A percentile compares a stretch with the other conserved stretches of the same genome.
Conservation (phyloP, 2,888 invertebrate genomes). For the Smittia sp. region DNA sequence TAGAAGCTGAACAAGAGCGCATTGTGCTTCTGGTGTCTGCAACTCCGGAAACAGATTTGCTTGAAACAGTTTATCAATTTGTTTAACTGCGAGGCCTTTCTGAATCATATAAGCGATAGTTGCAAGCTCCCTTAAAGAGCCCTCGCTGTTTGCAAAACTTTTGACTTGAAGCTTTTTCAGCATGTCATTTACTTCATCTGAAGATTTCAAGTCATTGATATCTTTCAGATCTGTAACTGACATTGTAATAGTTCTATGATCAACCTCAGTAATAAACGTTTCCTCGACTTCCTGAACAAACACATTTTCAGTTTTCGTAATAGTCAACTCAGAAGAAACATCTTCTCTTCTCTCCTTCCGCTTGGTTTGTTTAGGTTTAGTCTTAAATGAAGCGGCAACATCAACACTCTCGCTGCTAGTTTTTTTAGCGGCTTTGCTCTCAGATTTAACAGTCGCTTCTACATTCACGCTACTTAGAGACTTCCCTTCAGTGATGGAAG, state of each 20-base stretch:
- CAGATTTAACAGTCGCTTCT: slow-evolving; percentile 43
- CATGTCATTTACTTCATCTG: slow-evolving; percentile 72
- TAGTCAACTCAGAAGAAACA: slow-evolving; percentile 44
- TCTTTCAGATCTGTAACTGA: slow-evolving; percentile 54
- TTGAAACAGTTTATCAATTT: slow-evolving; percentile 75
- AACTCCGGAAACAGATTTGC: slow-evolving; percentile 76
- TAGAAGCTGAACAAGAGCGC: slow-evolving; percentile 78
- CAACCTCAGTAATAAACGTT: slow-evolving; percentile 56
- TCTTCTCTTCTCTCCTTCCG: slow-evolving; percentile 54
- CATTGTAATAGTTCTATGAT: slow-evolving; percentile 49
- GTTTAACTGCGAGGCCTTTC: slow-evolving; percentile 70
- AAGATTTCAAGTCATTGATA: slow-evolving; percentile 60
- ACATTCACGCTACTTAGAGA: not conserved
- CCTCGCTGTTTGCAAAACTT: slow-evolving; percentile 78
- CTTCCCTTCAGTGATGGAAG: slow-evolving; percentile 44
- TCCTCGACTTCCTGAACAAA: slow-evolving; percentile 51
- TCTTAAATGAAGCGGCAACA: slow-evolving; percentile 40
- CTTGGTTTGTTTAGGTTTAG: slow-evolving; percentile 48
- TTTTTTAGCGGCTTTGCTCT: slow-evolving; percentile 48
- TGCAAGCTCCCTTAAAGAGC: slow-evolving; percentile 74
- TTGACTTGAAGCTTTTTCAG: slow-evolving; percentile 71
- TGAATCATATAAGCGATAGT: slow-evolving; percentile 76
- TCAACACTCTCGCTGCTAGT: slow-evolving; percentile 49
- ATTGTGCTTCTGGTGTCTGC: slow-evolving; percentile 77
- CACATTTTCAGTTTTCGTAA: slow-evolving; percentile 43